These are phyloP conservation scores for Lutjanus argentimaculatus DNA, from an alignment of 2,797 vertebrate species.

Conservation along the genomic window DNA sequence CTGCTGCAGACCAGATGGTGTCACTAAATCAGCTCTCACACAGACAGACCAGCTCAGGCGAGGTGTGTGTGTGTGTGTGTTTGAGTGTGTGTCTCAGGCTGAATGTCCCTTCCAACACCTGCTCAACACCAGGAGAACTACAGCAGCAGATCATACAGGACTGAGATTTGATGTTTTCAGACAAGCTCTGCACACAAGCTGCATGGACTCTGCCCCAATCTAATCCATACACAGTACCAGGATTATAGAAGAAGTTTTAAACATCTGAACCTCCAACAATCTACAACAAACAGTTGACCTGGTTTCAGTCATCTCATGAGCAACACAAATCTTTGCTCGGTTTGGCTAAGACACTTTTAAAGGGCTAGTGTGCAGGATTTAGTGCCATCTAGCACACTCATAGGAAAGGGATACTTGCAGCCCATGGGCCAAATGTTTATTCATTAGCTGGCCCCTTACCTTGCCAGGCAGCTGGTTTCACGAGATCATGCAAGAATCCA, in stretches of 20 bases:
- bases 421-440: too few species aligned
- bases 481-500: too few species aligned
- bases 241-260: not conserved
- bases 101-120: conserved; percentile 25
- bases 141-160: not conserved
- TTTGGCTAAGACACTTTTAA: not conserved
- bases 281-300: not conserved
- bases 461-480: too few species aligned
- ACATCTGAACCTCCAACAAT: not conserved
- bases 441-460: too few species aligned
- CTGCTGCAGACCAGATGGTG: conserved; percentile 75
- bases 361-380: too few species aligned
- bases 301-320: not conserved
- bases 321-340: not conserved
- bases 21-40: conserved; percentile 72
- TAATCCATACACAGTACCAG: not conserved
- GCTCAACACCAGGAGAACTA: conserved; percentile 16
- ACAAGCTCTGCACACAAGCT: not conserved
- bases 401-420: too few species aligned
- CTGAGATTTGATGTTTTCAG: not conserved
- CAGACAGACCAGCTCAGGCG: conserved; percentile 36
- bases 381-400: too few species aligned
- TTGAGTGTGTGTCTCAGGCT: not conserved
- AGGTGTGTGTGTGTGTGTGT: conserved; percentile 13
- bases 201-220: not conserved